Evolutionary conservation across 2,888 invertebrate species (phyloP).

Genomic region (Anoplius nigerrimus): DNA sequence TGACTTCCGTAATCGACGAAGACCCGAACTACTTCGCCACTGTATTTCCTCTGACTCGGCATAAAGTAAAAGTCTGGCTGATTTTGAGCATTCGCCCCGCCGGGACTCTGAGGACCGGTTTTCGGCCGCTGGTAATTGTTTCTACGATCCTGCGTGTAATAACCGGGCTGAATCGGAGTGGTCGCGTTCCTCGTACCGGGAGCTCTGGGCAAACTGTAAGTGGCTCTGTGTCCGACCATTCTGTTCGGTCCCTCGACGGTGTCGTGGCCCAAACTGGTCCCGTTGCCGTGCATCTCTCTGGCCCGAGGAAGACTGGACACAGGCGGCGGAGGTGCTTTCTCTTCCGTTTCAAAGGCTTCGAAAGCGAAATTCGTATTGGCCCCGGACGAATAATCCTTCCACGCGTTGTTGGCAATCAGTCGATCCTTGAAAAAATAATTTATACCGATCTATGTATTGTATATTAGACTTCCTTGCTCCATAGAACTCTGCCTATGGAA

Average conservation of each 20-base stretch:
- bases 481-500: too few species aligned
- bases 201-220: conserved; percentile 86
- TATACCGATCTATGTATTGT: not conserved
- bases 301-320: conserved; percentile 70
- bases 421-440: conserved; percentile 81
- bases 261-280: conserved; percentile 80
- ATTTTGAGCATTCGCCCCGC: conserved; percentile 65
- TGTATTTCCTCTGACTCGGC: conserved; percentile 95
- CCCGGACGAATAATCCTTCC: conserved; percentile 89
- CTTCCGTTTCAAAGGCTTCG: conserved; percentile 90
- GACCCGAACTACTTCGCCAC: conserved; percentile 91
- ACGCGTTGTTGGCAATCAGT: conserved; percentile 88
- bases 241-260: conserved; percentile 47
- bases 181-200: conserved; percentile 75
- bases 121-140: conserved; percentile 68
- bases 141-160: conserved; percentile 78
- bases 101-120: conserved; percentile 44
- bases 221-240: conserved; percentile 77
- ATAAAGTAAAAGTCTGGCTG: conserved; percentile 96
- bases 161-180: conserved; percentile 75
- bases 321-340: conserved; percentile 77
- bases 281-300: conserved; percentile 62
- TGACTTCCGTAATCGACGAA: conserved; percentile 89
- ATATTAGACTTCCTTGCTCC: not conserved
- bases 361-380: conserved; percentile 93